Evolutionary conservation across 2,888 invertebrate species (phyloP).

Genomic region (Dasysyrphus tricinctus): DNA sequence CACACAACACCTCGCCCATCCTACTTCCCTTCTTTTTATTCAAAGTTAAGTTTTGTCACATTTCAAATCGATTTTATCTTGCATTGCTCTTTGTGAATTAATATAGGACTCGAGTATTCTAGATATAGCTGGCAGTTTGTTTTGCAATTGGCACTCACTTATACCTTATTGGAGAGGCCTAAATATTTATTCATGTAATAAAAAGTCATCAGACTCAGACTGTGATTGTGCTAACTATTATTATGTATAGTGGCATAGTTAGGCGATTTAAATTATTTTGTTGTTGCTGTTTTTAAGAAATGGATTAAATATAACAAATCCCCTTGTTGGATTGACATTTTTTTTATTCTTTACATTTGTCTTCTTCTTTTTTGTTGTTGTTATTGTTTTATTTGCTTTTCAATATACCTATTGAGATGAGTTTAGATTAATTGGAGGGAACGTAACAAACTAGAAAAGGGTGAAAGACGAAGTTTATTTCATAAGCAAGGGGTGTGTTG

Average conservation of each 20-base stretch:
- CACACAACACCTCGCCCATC: not conserved
- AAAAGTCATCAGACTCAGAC: constrained; percentile 13
- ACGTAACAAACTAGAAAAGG: not conserved
- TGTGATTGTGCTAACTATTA: constrained; percentile 7
- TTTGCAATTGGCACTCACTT: constrained; percentile 40
- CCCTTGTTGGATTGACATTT: constrained; percentile 1
- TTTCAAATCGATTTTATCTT: constrained; percentile 25
- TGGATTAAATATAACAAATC: not conserved
- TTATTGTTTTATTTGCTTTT: not conserved
- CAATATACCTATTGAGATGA: not conserved
- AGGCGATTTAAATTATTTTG: not conserved
- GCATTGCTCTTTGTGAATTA: not conserved
- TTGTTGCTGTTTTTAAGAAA: not conserved
- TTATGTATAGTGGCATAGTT: not conserved
- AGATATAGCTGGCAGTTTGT: not conserved
- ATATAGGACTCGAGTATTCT: not conserved
- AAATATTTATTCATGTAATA: constrained; percentile 63
- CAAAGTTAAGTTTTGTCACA: constrained; percentile 25
- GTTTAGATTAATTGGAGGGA: not conserved
- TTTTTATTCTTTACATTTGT: not conserved
- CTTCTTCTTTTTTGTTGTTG: not conserved
- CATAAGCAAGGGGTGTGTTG: not conserved
- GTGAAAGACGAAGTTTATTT: not conserved
- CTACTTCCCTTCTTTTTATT: not conserved
- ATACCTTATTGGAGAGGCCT: constrained; percentile 44